A percentile compares a stretch with the other conserved stretches of the same genome.
Evolutionary conservation across 2,113 vertebrate genomes (phyloP).

Genomic region (Tylochromis polylepis): DNA sequence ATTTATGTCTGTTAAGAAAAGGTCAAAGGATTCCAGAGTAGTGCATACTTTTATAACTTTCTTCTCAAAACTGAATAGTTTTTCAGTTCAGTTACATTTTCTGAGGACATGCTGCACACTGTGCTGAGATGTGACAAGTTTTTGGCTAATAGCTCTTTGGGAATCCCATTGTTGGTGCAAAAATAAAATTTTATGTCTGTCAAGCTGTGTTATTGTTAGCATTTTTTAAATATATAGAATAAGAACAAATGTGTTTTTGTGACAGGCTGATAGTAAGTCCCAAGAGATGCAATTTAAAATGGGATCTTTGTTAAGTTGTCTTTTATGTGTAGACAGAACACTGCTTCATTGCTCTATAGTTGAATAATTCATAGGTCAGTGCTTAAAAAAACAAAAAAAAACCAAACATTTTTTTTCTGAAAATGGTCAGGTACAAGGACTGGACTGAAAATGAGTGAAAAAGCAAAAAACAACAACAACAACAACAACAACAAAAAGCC

Average conservation of each 20-base stretch:
- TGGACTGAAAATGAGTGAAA: neutral
- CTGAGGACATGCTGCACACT: neutral
- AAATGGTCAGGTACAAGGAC: neutral
- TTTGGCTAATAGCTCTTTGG: neutral
- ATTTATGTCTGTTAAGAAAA: neutral
- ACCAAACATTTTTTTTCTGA: fast-evolving
- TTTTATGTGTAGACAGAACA: neutral
- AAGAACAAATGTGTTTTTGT: neutral
- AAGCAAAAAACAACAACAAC: neutral
- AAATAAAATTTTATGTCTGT: neutral
- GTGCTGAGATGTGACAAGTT: neutral
- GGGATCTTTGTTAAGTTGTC: neutral
- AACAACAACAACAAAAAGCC: neutral
- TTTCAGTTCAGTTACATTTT: neutral
- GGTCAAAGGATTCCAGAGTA: neutral
- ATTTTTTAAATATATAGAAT: neutral
- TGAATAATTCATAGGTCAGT: neutral
- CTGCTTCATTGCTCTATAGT: neutral
- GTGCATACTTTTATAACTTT: neutral
- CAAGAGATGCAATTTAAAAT: neutral
- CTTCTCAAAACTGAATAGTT: neutral
- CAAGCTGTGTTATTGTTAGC: neutral
- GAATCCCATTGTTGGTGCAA: neutral
- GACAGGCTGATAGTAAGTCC: neutral
- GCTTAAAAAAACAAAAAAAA: neutral